phyloP scores from a whole-genome alignment of 1,140 invertebrate species.

The Cotesia typhae region DNA sequence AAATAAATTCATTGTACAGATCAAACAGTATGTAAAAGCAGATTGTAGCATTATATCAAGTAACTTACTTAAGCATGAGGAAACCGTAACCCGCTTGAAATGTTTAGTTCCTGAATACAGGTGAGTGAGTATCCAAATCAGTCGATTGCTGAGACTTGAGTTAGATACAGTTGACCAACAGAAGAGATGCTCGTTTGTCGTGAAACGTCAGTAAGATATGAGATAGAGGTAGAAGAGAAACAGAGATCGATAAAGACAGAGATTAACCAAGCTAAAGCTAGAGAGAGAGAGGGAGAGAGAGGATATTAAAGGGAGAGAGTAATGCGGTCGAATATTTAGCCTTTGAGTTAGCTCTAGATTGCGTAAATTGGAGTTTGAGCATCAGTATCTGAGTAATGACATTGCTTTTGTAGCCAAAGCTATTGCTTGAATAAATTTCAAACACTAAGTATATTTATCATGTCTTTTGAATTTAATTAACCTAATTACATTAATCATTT shows the following conservation, averaged over 20 bases:
- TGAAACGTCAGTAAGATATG: slow-evolving; percentile 21
- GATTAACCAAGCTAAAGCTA: neutral
- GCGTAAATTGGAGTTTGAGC: slow-evolving; percentile 42
- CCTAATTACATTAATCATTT: slow-evolving; percentile 26
- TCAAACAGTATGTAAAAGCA: slow-evolving; percentile 11
- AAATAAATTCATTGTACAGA: slow-evolving; percentile 1
- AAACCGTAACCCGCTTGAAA: slow-evolving; percentile 21
- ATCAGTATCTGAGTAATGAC: slow-evolving; percentile 45
- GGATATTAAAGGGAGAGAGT: neutral
- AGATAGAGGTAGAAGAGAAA: neutral
- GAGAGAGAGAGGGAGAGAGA: neutral
- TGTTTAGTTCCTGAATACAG: slow-evolving; percentile 20
- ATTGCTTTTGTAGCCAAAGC: slow-evolving; percentile 26
- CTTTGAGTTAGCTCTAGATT: slow-evolving; percentile 30
- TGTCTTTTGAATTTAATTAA: slow-evolving; percentile 7
- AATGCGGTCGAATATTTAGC: slow-evolving; percentile 15
- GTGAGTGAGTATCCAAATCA: neutral
- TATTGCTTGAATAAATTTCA: slow-evolving; percentile 17
- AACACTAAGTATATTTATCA: slow-evolving; percentile 1
- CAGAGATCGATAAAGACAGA: neutral
- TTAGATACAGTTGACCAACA: slow-evolving; percentile 32
- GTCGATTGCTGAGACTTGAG: slow-evolving; percentile 24
- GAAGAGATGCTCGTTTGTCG: slow-evolving; percentile 31
- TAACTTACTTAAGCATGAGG: slow-evolving; percentile 28
- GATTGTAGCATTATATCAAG: slow-evolving; percentile 26